Base-by-base conservation (phyloP, 2,797 vertebrate genomes). In the Tragopan temminckii region DNA sequence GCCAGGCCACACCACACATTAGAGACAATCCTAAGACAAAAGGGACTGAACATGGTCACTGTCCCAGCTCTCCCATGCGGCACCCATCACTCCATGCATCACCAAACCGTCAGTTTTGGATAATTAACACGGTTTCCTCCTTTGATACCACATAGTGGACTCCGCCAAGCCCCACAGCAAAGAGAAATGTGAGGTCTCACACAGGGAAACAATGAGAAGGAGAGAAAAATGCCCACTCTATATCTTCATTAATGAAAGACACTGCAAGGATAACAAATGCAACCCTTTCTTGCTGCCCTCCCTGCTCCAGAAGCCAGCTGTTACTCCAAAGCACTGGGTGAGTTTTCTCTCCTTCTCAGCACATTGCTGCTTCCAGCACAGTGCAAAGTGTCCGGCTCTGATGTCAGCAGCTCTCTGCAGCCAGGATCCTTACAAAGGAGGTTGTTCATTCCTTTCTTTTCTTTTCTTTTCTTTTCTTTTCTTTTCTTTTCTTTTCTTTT, bases 231-330 rank as follows among this genome's bases (percentile, higher is more conserved):
- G 70, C 35, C 31, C 16, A 3, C 45, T 52, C 74, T 57, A 24
- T 40, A 63, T 25, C 29, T 86, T 77, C 10, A 50, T 46, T 87
- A 92, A 95, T 94, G 66, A 90, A 93, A 85, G 55, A 24, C 79
- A 45, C 55, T 82, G 64, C 77, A 88, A 70, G 72, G 61, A 46
- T 86, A 93, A 94, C 29, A 84, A 88, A 94, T 45, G 63, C 45
- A 72, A 19, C 36, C 29, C 74, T 71, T 69, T 67, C 67, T 58
- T 7, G 43, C 78, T 71, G 53, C 68, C 35, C 20, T 63, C n/a
- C 23, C 75, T 66, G 20, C 59, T 80, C 74, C 66, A 95, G 78
- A 88, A 80, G 13, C 27, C 67, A 86, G 72, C 81, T 64, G 43
- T 50, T 63, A 52, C 69, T 86, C 62, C 24, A 38, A 70, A 82